Base-by-base conservation (phyloP, 2,797 vertebrate genomes). In the Mormyrops attenuatus region DNA sequence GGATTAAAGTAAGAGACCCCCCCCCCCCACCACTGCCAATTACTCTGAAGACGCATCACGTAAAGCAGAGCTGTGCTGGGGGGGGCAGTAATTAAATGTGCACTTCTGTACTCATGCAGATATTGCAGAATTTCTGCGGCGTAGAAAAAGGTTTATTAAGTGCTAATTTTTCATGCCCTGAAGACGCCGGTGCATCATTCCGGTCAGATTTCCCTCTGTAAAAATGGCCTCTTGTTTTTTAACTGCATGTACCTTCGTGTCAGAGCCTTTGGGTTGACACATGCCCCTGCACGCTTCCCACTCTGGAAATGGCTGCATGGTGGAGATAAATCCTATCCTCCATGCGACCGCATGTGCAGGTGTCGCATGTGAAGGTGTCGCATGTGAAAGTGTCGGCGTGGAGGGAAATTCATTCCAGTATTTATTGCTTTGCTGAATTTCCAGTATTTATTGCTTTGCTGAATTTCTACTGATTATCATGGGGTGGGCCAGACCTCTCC, bases 381-480 rank as follows among this genome's bases (percentile, higher is more conserved):
- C 55, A 57, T n/a, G 49, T 87, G 86, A 47, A 85, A 2, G 57
- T 55, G 53, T 77, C 47, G 15, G 91, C 91, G 90, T 91, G 91
- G 90, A 92, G 88, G 89, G 95, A 90, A 94, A 94, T 95, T 95
- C 93, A 94, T 94, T 94, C 94, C 92, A 92, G 92, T 95, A 89
- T 94, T 95, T 95, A 93, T 90, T 90, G 92, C 94, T 26, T n/a
- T n/a, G n/a, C n/a, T n/a, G n/a, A n/a, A n/a, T n/a, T 73, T 80
- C 94, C 92, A 92, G 92, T 95, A 90, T 94, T 95, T 95, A 93
- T 90, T 90, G 92, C 95, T n/a, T 55, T 57, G 94, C 93, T 95
- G 95, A 96, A 96, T 95, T 95, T 95, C 93, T 92, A 94, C 92
- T 94, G 94, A 93, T 95, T 95, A 94, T 93, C 94, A 93, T 95